phyloP scores from a whole-genome alignment of 1,140 invertebrate species.

The Centruroides sculpturatus region DNA sequence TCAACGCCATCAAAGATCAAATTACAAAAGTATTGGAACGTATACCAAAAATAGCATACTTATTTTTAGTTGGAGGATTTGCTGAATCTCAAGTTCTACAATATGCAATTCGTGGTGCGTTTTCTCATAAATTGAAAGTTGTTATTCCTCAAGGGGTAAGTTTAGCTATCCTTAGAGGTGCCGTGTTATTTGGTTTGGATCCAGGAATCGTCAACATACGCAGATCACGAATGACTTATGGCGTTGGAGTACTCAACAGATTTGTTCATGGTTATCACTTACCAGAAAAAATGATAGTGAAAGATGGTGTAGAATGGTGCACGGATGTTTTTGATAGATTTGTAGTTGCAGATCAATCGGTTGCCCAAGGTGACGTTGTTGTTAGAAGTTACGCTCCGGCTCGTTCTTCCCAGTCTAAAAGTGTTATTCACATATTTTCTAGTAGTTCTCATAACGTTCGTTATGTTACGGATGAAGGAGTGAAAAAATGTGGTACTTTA shows the following conservation, averaged over 20 bases:
- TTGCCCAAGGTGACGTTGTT: slow-evolving; percentile 36
- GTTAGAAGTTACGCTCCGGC: slow-evolving; percentile 41
- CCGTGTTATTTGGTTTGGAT: slow-evolving; percentile 41
- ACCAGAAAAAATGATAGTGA: slow-evolving; percentile 32
- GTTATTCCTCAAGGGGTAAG: slow-evolving; percentile 39
- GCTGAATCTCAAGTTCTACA: slow-evolving; percentile 41
- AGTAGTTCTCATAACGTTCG: slow-evolving; percentile 28
- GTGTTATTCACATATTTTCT: slow-evolving; percentile 40
- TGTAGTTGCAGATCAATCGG: slow-evolving; percentile 35
- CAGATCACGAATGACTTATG: slow-evolving; percentile 40
- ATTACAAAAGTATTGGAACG: slow-evolving; percentile 36
- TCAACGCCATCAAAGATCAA: slow-evolving; percentile 36
- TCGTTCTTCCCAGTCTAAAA: slow-evolving; percentile 30
- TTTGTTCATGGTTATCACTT: slow-evolving; percentile 36
- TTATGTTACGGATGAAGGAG: slow-evolving; percentile 40
- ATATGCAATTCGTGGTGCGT: slow-evolving; percentile 33
- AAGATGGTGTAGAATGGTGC: slow-evolving; percentile 39
- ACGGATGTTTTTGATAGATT: slow-evolving; percentile 43
- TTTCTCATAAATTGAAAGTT: slow-evolving; percentile 32
- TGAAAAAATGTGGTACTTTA: slow-evolving; percentile 37
- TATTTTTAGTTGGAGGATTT: slow-evolving; percentile 46
- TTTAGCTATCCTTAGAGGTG: slow-evolving; percentile 35
- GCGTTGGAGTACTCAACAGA: slow-evolving; percentile 42
- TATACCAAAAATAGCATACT: slow-evolving; percentile 30
- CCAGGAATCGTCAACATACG: slow-evolving; percentile 37